Evolutionary conservation across 2,113 vertebrate genomes (phyloP), one percentile per base, ranked within the genome.

Genomic region (Eublepharis macularius): DNA sequence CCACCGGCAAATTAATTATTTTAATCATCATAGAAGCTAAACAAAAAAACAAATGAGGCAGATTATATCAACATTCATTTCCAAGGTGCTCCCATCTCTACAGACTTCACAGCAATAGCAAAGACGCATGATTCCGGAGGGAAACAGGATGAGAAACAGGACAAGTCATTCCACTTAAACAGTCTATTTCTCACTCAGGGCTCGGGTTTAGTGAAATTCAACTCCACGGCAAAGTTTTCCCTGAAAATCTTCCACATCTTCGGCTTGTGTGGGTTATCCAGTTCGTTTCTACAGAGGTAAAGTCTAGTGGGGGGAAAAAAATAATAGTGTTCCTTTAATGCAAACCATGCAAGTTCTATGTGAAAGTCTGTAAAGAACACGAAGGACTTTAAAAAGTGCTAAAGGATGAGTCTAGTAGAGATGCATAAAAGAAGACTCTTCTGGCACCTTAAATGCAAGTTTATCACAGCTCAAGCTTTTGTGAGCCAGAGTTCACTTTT

Each of bases 211-310:
- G 5, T 32, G 24, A 95, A 99, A 75, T 92, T 93, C 84, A 98
- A 32, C 1, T 98, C 98, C 73, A 99, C 95, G 63, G 97, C 98
- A 96, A 99, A 99, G 3, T 95, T 92, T 83, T 98, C 96, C 70
- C 94, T 96, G 91, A 98, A 99, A 90, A 98, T 90, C 82, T 97
- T 96, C 98, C 98, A 99, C 13, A 95, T 97, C 95, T 97, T 98
- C 45, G 94, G 88, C 86, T 99, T 99, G 94, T 99, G 98, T 47
- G 97, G 97, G 93, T 99, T 99, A 93, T 99, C 99, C 90, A 99
- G 83, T 91, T 99, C 97, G 14, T 97, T 97, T 89, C 98, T 97
- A 73, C 96, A 84, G 88, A 99, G 94, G 86, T 97, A 97, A 63
- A 99, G 95, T 88, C 99, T 99, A 94, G 84, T 7, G 24, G n/a